Conservation (phyloP, 2,797 vertebrate species). For the Cyclopterus lumpus region DNA sequence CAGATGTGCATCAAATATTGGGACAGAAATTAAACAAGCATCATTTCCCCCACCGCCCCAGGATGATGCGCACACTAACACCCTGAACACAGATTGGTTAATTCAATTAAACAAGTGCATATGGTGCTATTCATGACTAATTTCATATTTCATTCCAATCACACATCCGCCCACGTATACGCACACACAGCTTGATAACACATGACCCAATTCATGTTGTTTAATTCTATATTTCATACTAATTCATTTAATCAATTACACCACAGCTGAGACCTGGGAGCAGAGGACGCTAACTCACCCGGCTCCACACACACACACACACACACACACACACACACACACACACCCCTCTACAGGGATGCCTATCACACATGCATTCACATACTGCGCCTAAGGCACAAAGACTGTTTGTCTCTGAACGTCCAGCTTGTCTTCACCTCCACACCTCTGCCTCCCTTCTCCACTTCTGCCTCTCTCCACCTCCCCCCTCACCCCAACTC, state of each 20-base stretch:
- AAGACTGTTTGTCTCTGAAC: slow-evolving; percentile 74
- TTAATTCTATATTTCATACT: slow-evolving; percentile 70
- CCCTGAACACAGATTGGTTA: slow-evolving; percentile 36
- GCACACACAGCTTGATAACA: slow-evolving; percentile 39
- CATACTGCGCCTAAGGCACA: slow-evolving; percentile 65
- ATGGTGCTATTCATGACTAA: slow-evolving; percentile 66
- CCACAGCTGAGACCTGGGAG: slow-evolving; percentile 68
- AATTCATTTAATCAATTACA: slow-evolving; percentile 75
- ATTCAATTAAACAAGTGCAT: slow-evolving; percentile 66
- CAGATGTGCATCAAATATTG: slow-evolving; percentile 39
- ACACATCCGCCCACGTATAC: slow-evolving; percentile 35
- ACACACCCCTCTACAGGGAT: slow-evolving; percentile 23
- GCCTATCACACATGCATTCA: slow-evolving; percentile 53
- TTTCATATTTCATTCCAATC: slow-evolving; percentile 72
- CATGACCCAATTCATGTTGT: slow-evolving; percentile 63
- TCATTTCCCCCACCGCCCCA: background rate
- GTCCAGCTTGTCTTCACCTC: slow-evolving; percentile 78
- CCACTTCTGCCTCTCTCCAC: slow-evolving; percentile 72
- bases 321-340: slow-evolving; percentile 20
- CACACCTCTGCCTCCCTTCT: slow-evolving; percentile 77
- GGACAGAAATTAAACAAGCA: slow-evolving; percentile 13
- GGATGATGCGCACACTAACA: slow-evolving; percentile 29
- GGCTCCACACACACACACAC: background rate
- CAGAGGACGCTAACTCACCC: slow-evolving; percentile 26
- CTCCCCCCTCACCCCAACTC: slow-evolving; percentile 29